Evolutionary conservation across 2,113 vertebrate genomes (phyloP).

Genomic region (Oreotrochilus melanogaster): DNA sequence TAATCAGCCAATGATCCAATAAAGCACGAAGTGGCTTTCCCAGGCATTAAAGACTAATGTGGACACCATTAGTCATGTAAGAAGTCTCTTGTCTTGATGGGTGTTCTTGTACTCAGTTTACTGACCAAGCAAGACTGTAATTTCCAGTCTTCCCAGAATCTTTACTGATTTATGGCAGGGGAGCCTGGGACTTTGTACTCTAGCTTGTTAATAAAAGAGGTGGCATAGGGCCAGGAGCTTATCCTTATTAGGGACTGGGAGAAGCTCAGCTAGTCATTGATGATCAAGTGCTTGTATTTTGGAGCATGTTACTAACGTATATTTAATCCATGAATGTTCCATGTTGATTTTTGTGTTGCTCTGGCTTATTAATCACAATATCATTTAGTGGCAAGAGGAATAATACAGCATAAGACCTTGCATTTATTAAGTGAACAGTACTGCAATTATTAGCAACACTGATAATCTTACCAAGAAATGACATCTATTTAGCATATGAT

Average conservation of each 20-base stretch:
- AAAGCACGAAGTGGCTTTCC: neutral
- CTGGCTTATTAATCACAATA: neutral
- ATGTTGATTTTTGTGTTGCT: neutral
- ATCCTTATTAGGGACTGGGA: neutral
- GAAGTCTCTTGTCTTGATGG: neutral
- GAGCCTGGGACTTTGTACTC: neutral
- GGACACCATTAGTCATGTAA: neutral
- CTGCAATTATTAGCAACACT: neutral
- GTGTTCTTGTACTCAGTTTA: neutral
- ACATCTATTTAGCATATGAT: neutral
- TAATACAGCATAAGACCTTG: neutral
- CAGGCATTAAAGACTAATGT: neutral
- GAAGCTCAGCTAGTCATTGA: neutral
- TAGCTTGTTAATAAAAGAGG: neutral
- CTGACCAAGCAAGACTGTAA: rapidly evolving
- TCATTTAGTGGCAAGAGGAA: neutral
- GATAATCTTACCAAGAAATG: neutral
- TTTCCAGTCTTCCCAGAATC: neutral
- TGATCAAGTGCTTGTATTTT: neutral
- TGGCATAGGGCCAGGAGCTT: neutral
- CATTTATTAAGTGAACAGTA: neutral
- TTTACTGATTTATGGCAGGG: neutral
- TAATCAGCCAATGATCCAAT: neutral
- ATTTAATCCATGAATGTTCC: neutral
- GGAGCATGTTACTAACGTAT: neutral